A percentile compares a stretch with the other conserved stretches of the same genome.
Conservation (phyloP, 2,797 vertebrate genomes). For the Parambassis ranga region DNA sequence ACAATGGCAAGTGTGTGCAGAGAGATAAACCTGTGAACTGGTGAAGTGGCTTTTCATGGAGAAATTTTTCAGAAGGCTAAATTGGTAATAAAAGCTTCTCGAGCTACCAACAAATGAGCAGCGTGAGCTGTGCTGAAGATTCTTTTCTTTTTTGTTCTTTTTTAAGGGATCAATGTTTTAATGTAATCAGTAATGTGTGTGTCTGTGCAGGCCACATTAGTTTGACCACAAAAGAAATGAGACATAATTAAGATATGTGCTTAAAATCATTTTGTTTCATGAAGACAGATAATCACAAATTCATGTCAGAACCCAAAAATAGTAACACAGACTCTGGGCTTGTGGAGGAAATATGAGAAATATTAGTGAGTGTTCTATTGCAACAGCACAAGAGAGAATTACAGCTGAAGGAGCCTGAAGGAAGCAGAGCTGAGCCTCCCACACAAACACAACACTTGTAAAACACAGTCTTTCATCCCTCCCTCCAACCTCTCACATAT, state of each 20-base stretch:
- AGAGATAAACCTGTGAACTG: slow-evolving; percentile 37
- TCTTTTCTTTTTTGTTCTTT: too few species aligned
- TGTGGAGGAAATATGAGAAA: neutral
- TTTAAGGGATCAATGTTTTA: slow-evolving; percentile 1
- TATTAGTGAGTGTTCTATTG: slow-evolving; percentile 13
- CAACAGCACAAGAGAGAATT: slow-evolving; percentile 19
- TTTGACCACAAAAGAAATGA: neutral
- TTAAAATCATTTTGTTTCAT: neutral
- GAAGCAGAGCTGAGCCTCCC: slow-evolving; percentile 64
- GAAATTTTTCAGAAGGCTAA: slow-evolving; percentile 8
- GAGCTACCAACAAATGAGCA: slow-evolving; percentile 5
- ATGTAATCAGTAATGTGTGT: neutral
- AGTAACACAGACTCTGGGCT: neutral
- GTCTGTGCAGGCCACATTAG: neutral
- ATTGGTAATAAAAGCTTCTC: slow-evolving; percentile 16
- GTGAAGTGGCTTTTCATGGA: slow-evolving; percentile 10
- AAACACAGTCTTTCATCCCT: slow-evolving; percentile 44
- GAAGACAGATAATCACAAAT: neutral
- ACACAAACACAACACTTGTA: slow-evolving; percentile 63
- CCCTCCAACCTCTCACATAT: slow-evolving; percentile 4
- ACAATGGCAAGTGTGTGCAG: slow-evolving; percentile 26
- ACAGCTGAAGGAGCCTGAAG: slow-evolving; percentile 60
- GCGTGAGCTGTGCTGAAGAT: too few species aligned
- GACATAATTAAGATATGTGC: neutral
- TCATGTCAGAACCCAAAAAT: neutral